Base-by-base conservation (phyloP, 1,140 invertebrate species). In the Melanaphis sacchari region DNA sequence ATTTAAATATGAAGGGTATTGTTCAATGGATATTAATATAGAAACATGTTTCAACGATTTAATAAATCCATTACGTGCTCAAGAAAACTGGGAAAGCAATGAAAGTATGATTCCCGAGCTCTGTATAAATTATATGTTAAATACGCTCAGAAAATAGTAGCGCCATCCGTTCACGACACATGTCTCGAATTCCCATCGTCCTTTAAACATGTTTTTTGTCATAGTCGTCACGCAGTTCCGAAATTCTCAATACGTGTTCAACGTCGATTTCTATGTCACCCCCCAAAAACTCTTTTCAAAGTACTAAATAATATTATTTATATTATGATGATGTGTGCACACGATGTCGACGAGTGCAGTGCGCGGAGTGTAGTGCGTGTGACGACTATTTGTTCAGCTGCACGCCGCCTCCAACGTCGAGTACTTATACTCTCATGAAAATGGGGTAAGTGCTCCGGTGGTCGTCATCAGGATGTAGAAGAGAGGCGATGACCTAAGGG, bases 381-480 rank as follows among this genome's bases (percentile, higher is more conserved):
- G 46, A 89, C 22, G 88, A 89, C 46, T 89, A 26, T 89, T 89
- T 89, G 88, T 54, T 89, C 88, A 89, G 88, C 88, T 89, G 88
- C 9, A n/a, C 8, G 24, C 82, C 24, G 82, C 40, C 82, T 38
- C 40, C n/a, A 21, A 11, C 87, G 87, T 89, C 40, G n/a, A 89
- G 87, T 89, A 52, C 87, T 89, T 76, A 84, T 84, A 26, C 5
- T 54, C 49, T 54, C 88, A 0, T 15, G 52, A 90, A 90, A 90
- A 66, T 21, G 38, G 89, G 89, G 40, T 90, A 90, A 90, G 52
- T 90, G 89, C 52, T 90, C 31, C 2, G 89, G 26, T 31, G 21
- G 88, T 26, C 46, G 11, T 40, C 88, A 36, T 21, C 11, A 26
- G 36, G 38, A 40, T 8, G 26, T 18, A 52, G 21, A n/a, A 76